Conservation (phyloP, 1,140 invertebrate genomes). For the Frieseomelitta varia region DNA sequence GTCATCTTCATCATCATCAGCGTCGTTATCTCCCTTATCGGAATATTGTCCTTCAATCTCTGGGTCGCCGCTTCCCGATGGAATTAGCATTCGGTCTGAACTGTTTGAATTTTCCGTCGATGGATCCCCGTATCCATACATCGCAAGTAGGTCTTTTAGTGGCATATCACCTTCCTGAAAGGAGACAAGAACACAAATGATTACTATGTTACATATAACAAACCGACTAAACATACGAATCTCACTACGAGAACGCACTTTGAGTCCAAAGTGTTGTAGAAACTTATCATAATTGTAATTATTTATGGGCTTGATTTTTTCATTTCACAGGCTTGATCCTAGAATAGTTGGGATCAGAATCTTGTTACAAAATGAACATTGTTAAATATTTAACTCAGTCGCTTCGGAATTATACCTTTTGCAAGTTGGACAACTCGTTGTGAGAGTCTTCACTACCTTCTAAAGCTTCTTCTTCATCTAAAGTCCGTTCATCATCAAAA, state of each 20-base stretch:
- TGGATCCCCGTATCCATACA: conserved; percentile 89
- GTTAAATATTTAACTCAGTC: conserved; percentile 40
- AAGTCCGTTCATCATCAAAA: conserved; percentile 97
- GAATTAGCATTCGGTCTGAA: conserved; percentile 72
- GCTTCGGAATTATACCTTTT: conserved; percentile 85
- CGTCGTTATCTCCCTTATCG: conserved; percentile 80
- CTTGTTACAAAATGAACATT: conserved; percentile 64
- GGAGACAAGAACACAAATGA: conserved; percentile 55
- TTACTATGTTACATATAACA: conserved; percentile 57
- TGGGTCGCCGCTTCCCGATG: conserved; percentile 73
- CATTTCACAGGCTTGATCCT: conserved; percentile 70
- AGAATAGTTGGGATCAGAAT: conserved; percentile 70
- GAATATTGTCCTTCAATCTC: conserved; percentile 66
- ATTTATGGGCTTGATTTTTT: conserved; percentile 70
- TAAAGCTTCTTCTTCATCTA: conserved; percentile 97
- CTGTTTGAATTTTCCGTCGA: conserved; percentile 76
- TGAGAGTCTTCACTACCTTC: conserved; percentile 93
- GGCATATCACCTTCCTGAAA: conserved; percentile 93
- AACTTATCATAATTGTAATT: conserved; percentile 71
- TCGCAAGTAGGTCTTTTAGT: conserved; percentile 93
- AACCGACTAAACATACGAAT: conserved; percentile 64
- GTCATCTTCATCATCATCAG: conserved; percentile 79
- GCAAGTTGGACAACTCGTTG: conserved; percentile 93
- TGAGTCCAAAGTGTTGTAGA: conserved; percentile 69
- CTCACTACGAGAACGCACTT: conserved; percentile 70